Evolutionary conservation across 1,140 invertebrate species (phyloP), one percentile per base, ranked within the genome.

Genomic region (Mya arenaria): DNA sequence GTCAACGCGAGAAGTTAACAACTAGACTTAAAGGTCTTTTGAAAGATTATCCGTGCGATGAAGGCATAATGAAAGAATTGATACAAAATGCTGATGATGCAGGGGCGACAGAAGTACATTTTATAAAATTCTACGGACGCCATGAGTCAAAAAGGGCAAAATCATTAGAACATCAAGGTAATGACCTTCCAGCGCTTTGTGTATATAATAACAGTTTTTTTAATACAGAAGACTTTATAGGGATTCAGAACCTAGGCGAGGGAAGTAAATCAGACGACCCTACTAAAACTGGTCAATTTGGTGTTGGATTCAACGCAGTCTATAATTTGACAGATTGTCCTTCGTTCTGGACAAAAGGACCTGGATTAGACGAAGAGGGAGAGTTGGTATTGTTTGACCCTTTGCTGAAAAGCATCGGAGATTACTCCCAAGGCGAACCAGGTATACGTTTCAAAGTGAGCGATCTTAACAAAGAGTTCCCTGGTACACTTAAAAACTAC

Each of bases 31-130:
- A 84, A 56, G 48, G 84, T 30, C 85, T 91, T 39, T 68, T 91
- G 41, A 39, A 66, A 15, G 84, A 85, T 13, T 91, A 91, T 66
- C 87, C 90, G 13, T 87, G 82, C 60, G 90, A 89, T 66, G 52
- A 74, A 10, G 83, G 78, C 19, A 41, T 89, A 34, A 63, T 87
- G 32, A 88, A 90, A 73, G 89, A 90, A 75, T 73, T 90, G 23
- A 17, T 90, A 0, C 89, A 90, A 52, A 90, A 97, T 84, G 88
- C 90, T 28, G 90, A 91, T 84, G 90, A 91, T 84, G 89, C 89
- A 48, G 84, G 84, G n/a, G 90, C 90, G 52, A 90, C 85, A 36
- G 87, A 88, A 77, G 82, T 90, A 8, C 79, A 85, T 52, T 91
- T 91, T 78, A 86, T 91, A 30, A 86, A 87, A 68, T 88, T 90